These are phyloP conservation scores for Phrynocephalus guinanensis DNA, from an alignment of 2,797 vertebrate species.

Conservation along the genomic window DNA sequence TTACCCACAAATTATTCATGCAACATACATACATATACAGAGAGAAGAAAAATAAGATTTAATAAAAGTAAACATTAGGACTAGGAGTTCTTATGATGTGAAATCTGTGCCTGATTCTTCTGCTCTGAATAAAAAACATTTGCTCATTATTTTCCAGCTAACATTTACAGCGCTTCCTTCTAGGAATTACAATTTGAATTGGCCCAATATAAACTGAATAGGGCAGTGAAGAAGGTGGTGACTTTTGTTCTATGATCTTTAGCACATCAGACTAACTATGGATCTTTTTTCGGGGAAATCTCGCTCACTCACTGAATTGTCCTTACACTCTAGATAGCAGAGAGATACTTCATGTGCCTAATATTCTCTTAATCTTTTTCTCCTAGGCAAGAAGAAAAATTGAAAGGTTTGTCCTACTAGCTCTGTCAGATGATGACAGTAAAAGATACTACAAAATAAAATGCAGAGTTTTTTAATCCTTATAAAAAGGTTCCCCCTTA, in stretches of 20 bases:
- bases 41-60: not conserved
- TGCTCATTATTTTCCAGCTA: not conserved
- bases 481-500: too few relatives aligned
- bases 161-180: not conserved
- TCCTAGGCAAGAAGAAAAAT: too few relatives aligned
- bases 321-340: too few relatives aligned
- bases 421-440: too few relatives aligned
- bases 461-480: too few relatives aligned
- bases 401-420: too few relatives aligned
- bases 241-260: not conserved
- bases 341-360: too few relatives aligned
- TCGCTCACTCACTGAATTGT: too few relatives aligned
- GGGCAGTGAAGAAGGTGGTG: not conserved
- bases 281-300: too few relatives aligned
- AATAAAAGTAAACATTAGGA: not conserved
- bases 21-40: not conserved
- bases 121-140: not conserved
- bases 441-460: too few relatives aligned
- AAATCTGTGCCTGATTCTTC: not conserved
- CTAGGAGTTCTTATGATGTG: not conserved
- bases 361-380: too few relatives aligned
- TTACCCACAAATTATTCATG: conserved; percentile 38
- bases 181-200: not conserved
- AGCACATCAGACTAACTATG: not conserved
- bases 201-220: not conserved